phyloP scores from a whole-genome alignment of 2,888 invertebrate genomes.

The Napeogenes sylphis region DNA sequence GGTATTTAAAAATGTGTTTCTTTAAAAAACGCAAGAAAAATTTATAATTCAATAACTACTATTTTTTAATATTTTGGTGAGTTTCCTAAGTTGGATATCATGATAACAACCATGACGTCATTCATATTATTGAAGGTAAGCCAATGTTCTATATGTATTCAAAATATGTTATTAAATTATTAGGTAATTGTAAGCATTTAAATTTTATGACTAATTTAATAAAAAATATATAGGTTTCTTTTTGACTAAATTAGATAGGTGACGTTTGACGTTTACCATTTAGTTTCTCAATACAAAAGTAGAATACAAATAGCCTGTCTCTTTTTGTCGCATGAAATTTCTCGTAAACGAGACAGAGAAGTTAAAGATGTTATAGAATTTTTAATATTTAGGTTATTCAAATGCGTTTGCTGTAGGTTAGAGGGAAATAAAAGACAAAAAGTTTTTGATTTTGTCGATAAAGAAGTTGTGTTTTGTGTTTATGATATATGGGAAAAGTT shows the following conservation, averaged over 20 bases:
- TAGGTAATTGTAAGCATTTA: constrained; percentile 9
- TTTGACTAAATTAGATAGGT: constrained; percentile 53
- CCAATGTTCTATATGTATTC: constrained; percentile 17
- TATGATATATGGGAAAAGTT: constrained; percentile 16
- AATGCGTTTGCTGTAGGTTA: constrained; percentile 45
- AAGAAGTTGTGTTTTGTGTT: constrained; percentile 13
- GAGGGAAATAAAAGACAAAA: constrained; percentile 57
- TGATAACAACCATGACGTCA: constrained; percentile 79
- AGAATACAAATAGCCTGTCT: constrained; percentile 38
- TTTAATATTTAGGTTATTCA: constrained; percentile 31
- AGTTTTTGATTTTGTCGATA: constrained; percentile 20
- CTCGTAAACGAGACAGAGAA: constrained; percentile 26
- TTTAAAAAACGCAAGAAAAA: constrained; percentile 46
- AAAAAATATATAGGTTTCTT: constrained; percentile 60
- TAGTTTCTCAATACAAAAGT: constrained; percentile 21
- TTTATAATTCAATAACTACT: constrained; percentile 40
- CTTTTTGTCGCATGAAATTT: constrained; percentile 40
- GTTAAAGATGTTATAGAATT: constrained; percentile 31
- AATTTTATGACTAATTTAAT: constrained; percentile 19
- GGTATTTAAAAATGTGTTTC: constrained; percentile 53
- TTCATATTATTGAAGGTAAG: constrained; percentile 75
- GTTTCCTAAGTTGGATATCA: constrained; percentile 68
- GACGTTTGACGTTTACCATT: constrained; percentile 59
- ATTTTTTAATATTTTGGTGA: constrained; percentile 59
- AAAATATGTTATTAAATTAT: constrained; percentile 10